phyloP scores from a whole-genome alignment of 2,888 invertebrate species.

The Macaria liturata region DNA sequence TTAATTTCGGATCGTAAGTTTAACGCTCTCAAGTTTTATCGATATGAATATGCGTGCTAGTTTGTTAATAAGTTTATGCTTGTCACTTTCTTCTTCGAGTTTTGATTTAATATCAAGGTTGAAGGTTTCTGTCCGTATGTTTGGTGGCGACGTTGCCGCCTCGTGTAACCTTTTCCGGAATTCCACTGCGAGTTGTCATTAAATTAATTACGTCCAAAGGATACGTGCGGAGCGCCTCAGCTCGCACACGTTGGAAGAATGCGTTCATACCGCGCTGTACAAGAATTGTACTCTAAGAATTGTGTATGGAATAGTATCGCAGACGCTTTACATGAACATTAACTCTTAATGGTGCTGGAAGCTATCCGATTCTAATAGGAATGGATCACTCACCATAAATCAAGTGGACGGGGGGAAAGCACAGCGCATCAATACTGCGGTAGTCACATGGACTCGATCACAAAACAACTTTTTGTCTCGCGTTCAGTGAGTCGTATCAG shows the following conservation, averaged over 20 bases:
- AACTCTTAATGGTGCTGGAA: conserved; percentile 26
- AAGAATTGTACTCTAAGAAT: conserved; percentile 5
- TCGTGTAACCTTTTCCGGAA: conserved; percentile 49
- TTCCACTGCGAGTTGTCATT: conserved; percentile 48
- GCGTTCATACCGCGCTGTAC: conserved; percentile 24
- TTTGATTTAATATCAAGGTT: conserved; percentile 52
- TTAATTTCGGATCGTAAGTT: conserved; percentile 66
- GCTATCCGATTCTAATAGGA: conserved; percentile 36
- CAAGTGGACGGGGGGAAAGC: conserved; percentile 66
- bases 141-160: conserved; percentile 31
- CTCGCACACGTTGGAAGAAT: conserved; percentile 25
- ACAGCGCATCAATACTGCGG: conserved; percentile 65
- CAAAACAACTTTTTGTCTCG: conserved; percentile 69
- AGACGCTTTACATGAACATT: conserved; percentile 23
- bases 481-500: conserved; percentile 68
- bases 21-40: conserved; percentile 50
- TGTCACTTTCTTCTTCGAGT: conserved; percentile 62
- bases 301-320: neutral
- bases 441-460: conserved; percentile 69
- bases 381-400: conserved; percentile 71
- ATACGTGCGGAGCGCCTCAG: conserved; percentile 42
- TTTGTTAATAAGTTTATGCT: conserved; percentile 56
- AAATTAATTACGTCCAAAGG: conserved; percentile 48
- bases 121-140: conserved; percentile 41
- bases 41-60: conserved; percentile 57